These are phyloP conservation scores for Strix uralensis DNA, from an alignment of 2,113 vertebrate genomes.

Conservation along the genomic window DNA sequence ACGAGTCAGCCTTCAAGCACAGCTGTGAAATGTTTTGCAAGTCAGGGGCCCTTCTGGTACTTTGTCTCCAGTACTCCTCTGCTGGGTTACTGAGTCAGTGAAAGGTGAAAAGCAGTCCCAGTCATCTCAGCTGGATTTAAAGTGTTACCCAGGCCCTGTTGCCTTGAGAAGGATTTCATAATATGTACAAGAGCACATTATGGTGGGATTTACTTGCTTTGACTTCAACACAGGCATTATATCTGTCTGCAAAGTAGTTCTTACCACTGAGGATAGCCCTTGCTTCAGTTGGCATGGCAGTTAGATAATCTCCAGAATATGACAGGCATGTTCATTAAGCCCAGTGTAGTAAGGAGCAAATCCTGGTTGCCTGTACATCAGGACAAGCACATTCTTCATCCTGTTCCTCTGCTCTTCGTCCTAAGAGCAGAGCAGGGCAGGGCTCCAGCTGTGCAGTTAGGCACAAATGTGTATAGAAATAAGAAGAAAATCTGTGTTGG, in stretches of 20 bases:
- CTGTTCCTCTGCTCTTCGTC: neutral
- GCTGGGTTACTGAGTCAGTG: neutral
- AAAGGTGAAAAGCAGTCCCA: neutral
- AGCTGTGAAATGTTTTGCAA: neutral
- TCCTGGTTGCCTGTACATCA: neutral
- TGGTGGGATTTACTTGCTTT: conserved; percentile 27
- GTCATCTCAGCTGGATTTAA: conserved; percentile 5
- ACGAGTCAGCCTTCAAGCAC: neutral
- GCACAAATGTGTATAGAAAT: neutral
- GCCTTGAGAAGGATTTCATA: conserved; percentile 29
- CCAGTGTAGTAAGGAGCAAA: neutral
- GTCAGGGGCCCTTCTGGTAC: neutral
- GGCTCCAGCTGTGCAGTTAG: neutral
- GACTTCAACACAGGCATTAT: neutral
- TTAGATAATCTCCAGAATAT: conserved; percentile 29
- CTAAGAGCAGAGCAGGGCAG: neutral
- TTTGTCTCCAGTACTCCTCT: neutral
- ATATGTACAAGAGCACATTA: neutral
- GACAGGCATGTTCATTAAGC: conserved; percentile 4
- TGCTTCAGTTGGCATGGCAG: neutral
- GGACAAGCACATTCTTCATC: neutral
- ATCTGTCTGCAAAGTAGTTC: conserved; percentile 17
- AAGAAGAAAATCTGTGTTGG: neutral
- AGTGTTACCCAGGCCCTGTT: neutral
- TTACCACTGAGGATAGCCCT: conserved; percentile 7